Percentiles rank a stretch among this genome's conserved stretches.
phyloP scores from a whole-genome alignment of 2,797 vertebrate genomes.

The Pipistrellus pygmaeus region DNA sequence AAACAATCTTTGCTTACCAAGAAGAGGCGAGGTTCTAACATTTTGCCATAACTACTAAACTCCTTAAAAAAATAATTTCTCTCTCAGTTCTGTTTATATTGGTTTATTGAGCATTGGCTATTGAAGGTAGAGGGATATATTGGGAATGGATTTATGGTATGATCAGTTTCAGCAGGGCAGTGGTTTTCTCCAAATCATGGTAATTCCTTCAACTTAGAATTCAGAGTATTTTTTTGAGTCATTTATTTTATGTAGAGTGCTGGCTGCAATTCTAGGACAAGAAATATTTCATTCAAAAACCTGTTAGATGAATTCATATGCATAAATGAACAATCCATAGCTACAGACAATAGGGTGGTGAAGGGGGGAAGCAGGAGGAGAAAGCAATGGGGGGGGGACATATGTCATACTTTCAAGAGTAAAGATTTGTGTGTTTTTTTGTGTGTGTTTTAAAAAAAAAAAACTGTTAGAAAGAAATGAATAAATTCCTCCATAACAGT shows the following conservation, averaged over 20 bases:
- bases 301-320: background rate
- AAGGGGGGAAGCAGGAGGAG: rapidly evolving
- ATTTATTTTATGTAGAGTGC: background rate
- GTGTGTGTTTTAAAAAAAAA: background rate
- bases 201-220: background rate
- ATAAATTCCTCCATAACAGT: background rate
- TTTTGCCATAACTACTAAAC: background rate
- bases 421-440: background rate
- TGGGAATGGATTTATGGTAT: background rate
- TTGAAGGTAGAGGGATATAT: background rate
- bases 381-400: no score
- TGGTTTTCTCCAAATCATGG: background rate
- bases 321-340: no score
- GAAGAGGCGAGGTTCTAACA: background rate
- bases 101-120: background rate
- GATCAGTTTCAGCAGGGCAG: background rate
- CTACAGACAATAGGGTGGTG: no score
- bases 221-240: background rate
- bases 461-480: background rate
- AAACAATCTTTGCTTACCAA: background rate
- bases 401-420: no score
- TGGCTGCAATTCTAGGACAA: background rate
- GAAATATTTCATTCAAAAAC: constrained; percentile 8
- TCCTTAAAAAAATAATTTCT: background rate
- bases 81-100: background rate